Base-by-base conservation (phyloP, 2,113 vertebrate species). In the Poicephalus meyeri region DNA sequence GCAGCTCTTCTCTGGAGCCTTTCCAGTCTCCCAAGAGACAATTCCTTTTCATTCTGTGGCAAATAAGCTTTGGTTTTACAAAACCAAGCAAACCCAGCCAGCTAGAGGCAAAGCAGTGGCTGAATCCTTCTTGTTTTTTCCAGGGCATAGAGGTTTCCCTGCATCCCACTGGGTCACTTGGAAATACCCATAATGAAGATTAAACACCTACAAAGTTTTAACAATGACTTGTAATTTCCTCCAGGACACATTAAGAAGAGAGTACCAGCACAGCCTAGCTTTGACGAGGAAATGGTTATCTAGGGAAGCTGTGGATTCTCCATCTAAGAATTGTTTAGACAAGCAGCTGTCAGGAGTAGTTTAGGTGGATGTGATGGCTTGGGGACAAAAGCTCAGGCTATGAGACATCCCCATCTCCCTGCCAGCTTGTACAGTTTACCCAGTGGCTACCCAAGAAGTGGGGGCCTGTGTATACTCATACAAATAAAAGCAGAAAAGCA, bases 1-100 rank as follows among this genome's bases (percentile, higher is more conserved):
- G 53, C 80, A 87, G 83, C 77, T 88, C 92, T 70, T 66, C 83
- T 80, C 96, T 87, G 88, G 96, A 96, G 70, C 71, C 73, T 66
- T 87, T 73, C 92, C 95, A 89, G 65, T n/a, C 53, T 93, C 80
- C 89, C 41, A 21, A 77, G 80, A 46, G 25, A 89, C 44, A 41
- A 72, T 56, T 85, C 13, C 21, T 88, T 78, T 82, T 84, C 18
- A 15, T 68, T 91, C 44, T 0, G 0, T 29, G 46, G 44, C 70
- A 79, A 76, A 89, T 35, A 41, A 78, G 24, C 39, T 65, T 76
- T 37, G 50, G 19, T 80, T 93, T 89, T 80, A 46, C 37, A 37
- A 87, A 93, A 76, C 10, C 1, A 14, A 85, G 13, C 44, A 42
- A 90, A 49, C 2, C 3, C 17, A 7, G 20, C 17, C 58, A 71